Evolutionary conservation across 2,888 invertebrate genomes (phyloP), one percentile per base, ranked within the genome.

Genomic region (Bembecia ichneumoniformis): DNA sequence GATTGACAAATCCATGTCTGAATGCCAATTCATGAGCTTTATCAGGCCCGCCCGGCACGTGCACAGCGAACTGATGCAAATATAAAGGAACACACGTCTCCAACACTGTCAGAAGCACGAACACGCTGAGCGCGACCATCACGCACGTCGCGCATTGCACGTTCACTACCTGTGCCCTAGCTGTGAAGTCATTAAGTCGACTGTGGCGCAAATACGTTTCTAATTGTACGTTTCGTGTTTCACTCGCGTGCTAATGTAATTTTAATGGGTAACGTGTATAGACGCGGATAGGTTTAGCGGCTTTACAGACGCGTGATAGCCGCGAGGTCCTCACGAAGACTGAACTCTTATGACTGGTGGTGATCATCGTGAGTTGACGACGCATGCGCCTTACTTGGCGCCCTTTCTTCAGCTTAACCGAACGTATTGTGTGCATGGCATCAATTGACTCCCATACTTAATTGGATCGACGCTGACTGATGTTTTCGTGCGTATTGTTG

Each of bases 381-480:
- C 82, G 80, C 82, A 80, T 81, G 82, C 82, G 81, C 57, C 45
- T 48, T 62, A 66, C 53, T 86, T 86, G 77, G 81, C 86, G 86
- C 86, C 82, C 77, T 87, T 87, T 86, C 82, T 81, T 79, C 68
- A 71, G 70, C 62, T 75, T 68, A 68, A 69, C 67, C 64, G 57
- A 73, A 70, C 68, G 75, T 81, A 82, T 81, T 80, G 77, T 81
- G 69, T 77, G 70, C 68, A 64, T 64, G 67, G 66, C 74, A 75
- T 77, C 80, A 82, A 82, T 84, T 84, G 79, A 81, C 76, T 82
- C 71, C 72, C 74, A 76, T 76, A 70, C 70, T 72, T 82, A 82
- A 83, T 83, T 81, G 76, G 75, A 73, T 64, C 63, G 62, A 59
- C 55, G 40, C 40, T 40, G 17, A 44, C 15, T 44, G 44, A 44